Evolutionary conservation across 2,113 vertebrate species (phyloP).

Genomic region (Perognathus longimembris): DNA sequence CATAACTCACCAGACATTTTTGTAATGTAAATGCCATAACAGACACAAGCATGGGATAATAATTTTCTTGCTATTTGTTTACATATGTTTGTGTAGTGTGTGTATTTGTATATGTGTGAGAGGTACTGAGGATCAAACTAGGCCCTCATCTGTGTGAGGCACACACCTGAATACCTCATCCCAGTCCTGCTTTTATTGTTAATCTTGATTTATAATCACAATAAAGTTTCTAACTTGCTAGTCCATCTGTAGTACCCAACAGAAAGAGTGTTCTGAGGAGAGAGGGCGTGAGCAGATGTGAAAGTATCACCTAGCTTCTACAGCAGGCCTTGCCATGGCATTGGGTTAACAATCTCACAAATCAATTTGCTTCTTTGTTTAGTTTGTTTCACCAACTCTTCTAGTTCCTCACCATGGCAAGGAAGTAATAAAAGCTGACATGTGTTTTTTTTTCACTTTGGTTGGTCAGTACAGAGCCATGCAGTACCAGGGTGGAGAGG

Average conservation of each 20-base stretch:
- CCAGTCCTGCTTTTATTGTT: neutral
- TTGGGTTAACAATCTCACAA: neutral
- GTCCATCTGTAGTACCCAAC: neutral
- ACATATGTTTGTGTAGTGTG: too few species aligned
- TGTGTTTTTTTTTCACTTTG: neutral
- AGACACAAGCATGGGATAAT: neutral
- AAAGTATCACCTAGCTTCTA: neutral
- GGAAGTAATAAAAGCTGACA: neutral
- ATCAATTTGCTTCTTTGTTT: neutral
- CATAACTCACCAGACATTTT: neutral
- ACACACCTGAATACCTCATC: neutral
- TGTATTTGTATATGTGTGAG: neutral
- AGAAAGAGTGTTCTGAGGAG: neutral
- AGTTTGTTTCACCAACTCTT: neutral
- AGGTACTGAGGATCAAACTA: neutral
- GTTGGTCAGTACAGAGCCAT: neutral
- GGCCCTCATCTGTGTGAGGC: too few species aligned
- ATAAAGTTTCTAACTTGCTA: neutral
- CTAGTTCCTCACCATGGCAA: neutral
- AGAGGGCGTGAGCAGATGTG: neutral
- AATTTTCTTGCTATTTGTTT: neutral
- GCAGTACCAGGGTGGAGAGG: neutral
- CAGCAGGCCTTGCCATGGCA: neutral
- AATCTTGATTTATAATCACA: neutral
- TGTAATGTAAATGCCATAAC: neutral